phyloP scores from a whole-genome alignment of 1,140 invertebrate species.

The Antheraea pernyi region DNA sequence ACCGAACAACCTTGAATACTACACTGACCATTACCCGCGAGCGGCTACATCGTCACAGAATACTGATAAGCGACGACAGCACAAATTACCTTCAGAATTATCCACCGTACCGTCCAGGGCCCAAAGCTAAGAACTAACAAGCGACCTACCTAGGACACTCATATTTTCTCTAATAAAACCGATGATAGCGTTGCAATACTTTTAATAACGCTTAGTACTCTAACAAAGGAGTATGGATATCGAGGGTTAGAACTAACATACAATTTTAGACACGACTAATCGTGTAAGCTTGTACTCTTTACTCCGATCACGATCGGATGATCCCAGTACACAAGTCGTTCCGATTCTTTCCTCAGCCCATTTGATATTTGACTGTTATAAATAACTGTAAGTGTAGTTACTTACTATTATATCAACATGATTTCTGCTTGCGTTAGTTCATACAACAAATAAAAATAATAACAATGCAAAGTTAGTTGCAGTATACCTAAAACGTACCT shows the following conservation, averaged over 20 bases:
- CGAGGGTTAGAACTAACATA: neutral
- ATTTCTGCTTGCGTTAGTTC: no score
- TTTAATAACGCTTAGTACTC: constrained; percentile 50
- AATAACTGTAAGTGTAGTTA: no score
- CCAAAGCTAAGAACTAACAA: constrained; percentile 47
- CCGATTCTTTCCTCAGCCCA: no score
- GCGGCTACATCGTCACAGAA: constrained; percentile 35
- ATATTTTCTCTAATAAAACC: constrained; percentile 64
- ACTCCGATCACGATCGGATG: no score
- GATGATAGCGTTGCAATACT: constrained; percentile 49
- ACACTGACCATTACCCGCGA: constrained; percentile 52
- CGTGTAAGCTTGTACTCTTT: no score
- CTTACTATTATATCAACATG: no score
- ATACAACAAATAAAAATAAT: no score
- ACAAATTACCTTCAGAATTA: constrained; percentile 61
- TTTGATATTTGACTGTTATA: no score
- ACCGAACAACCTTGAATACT: constrained; percentile 68
- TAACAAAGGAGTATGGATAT: constrained; percentile 45
- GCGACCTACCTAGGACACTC: constrained; percentile 39
- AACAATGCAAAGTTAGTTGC: no score
- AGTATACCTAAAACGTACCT: no score
- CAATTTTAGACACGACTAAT: neutral
- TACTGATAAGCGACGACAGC: constrained; percentile 60
- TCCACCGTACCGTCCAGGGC: constrained; percentile 50
- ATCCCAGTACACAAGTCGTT: no score